Base-by-base conservation (phyloP, 2,113 vertebrate species). In the Anhinga anhinga region DNA sequence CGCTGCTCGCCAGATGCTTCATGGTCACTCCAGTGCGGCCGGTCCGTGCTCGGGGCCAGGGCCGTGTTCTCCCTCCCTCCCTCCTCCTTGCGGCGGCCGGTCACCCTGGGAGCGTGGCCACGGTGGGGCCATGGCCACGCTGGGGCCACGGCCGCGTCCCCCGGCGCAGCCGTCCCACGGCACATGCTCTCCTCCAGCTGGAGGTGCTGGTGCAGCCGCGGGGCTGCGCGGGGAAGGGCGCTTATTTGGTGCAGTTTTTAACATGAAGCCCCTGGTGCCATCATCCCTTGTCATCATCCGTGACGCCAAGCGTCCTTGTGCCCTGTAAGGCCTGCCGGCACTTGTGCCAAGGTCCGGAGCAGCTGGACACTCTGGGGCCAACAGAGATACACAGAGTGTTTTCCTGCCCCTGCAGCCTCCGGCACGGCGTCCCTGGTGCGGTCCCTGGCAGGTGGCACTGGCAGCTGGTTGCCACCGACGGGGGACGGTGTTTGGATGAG, bases 71-170 rank as follows among this genome's bases (percentile, higher is more conserved):
- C 36, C 38, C 16, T 73, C 25, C 52, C 23, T 62, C 22, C 23
- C 50, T 44, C 20, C 19, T 3, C 3, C 44, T 29, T 19, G 0
- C 0, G 1, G 38, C 21, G 44, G 11, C 16, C 1, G 0, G 29
- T 42, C 42, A 27, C 45, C 61, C 21, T 4, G 18, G 88, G 42
- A 62, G 50, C 45, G 13, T 0, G 1, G 73, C 42, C 42, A 44
- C 42, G 42, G 14, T 44, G 42, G 42, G 42, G 15, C 42, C 42
- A 44, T 15, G 42, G 42, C n/a, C 74, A 23, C 5, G 0, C 36
- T 9, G 77, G 61, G 83, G 63, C 25, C n/a, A 2, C 0, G 61
- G 67, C 25, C 17, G 1, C 0, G 0, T 63, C 53, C 38, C 44
- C 1, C 4, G 21, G 53, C 44, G 44, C 55, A 22, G 63, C n/a